Percentiles rank a stretch among this genome's conserved stretches.
Conservation (phyloP, 2,888 invertebrate species). For the Pinctada fucata region DNA sequence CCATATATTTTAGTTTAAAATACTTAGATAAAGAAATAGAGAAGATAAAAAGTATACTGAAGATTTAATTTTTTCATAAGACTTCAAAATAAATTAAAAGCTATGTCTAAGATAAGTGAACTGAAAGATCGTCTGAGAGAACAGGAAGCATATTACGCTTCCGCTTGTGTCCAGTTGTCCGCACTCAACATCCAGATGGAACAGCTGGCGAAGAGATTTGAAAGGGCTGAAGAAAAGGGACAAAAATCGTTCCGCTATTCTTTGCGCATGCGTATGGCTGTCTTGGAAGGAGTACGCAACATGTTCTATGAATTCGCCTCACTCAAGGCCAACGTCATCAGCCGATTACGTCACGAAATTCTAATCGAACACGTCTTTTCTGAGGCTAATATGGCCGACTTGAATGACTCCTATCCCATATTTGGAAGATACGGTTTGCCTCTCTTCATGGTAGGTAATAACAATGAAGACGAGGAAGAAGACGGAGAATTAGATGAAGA, state of each 20-base stretch:
- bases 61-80: no score
- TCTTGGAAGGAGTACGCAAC: conserved; percentile 29
- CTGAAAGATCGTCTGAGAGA: conserved; percentile 28
- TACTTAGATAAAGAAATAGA: no score
- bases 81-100: no score
- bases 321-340: conserved; percentile 18
- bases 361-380: conserved; percentile 33
- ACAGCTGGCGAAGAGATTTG: conserved; percentile 24
- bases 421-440: conserved; percentile 20
- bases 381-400: conserved; percentile 11
- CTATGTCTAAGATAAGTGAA: conserved; percentile 26
- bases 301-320: conserved; percentile 34
- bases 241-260: conserved; percentile 29
- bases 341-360: conserved; percentile 27
- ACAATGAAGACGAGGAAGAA: conserved; percentile 29
- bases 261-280: conserved; percentile 26
- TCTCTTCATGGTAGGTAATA: conserved; percentile 2
- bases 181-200: conserved; percentile 23
- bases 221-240: conserved; percentile 10
- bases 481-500: conserved; percentile 29
- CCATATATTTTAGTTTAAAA: no score
- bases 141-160: conserved; percentile 23
- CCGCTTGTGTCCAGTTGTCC: conserved; percentile 24
- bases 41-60: no score
- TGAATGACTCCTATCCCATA: conserved; percentile 15